Evolutionary conservation across 2,888 invertebrate species (phyloP).

Genomic region (Phania funesta): DNA sequence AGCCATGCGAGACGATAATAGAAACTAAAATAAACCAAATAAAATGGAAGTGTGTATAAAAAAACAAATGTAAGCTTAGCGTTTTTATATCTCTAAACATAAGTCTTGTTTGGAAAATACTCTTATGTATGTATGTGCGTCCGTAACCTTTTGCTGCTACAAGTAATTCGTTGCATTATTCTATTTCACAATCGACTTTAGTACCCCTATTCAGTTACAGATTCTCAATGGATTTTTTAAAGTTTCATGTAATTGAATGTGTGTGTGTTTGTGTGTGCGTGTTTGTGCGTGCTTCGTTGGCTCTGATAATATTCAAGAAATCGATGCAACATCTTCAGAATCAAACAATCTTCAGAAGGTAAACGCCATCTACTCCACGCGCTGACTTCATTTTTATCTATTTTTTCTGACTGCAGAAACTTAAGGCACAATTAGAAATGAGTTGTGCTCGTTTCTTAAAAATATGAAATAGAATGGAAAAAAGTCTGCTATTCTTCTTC

Average conservation of each 20-base stretch:
- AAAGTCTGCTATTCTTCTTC: background rate
- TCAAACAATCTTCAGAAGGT: background rate
- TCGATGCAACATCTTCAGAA: constrained; percentile 24
- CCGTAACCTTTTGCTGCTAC: too few relatives aligned
- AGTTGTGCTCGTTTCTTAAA: constrained; percentile 26
- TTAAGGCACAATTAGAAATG: constrained; percentile 35
- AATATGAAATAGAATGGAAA: background rate
- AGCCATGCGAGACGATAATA: background rate
- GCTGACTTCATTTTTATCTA: background rate
- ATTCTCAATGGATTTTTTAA: too few relatives aligned
- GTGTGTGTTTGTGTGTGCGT: background rate
- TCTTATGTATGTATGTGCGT: background rate
- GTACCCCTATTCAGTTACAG: background rate
- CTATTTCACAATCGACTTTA: background rate
- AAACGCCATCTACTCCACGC: constrained; percentile 11
- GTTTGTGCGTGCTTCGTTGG: background rate
- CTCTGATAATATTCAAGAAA: background rate
- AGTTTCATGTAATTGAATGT: background rate
- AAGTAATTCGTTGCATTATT: constrained; percentile 3
- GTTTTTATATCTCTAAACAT: constrained; percentile 18
- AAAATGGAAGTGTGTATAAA: constrained; percentile 4
- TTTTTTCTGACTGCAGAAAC: background rate
- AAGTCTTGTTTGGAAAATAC: constrained; percentile 42
- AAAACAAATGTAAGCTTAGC: constrained; percentile 18
- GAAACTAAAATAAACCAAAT: background rate